Evolutionary conservation across 2,888 invertebrate species (phyloP), one percentile per base, ranked within the genome.

Genomic region (Sipha maydis): DNA sequence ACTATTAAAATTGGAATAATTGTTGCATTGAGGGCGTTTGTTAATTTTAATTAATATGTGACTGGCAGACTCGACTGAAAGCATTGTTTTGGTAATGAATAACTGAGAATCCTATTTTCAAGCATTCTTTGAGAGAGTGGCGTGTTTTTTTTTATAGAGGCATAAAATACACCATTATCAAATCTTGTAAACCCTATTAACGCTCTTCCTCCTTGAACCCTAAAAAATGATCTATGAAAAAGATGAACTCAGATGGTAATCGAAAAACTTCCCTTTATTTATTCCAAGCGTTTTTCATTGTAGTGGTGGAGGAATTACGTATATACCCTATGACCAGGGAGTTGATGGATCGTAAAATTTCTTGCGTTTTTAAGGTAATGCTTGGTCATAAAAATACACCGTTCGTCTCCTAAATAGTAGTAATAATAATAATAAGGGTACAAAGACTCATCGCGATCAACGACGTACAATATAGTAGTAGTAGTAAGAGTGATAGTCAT

Each of bases 281-380:
- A 79, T 73, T 38, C 3, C 83, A 28, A 54, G 21, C 79, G 79
- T 71, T 79, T 75, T 85, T 69, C 78, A 78, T 54, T 78, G 85
- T 48, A 21, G 19, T 4, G 61, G 67, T 17, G 21, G 28, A 71
- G 71, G 48, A 83, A 83, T 82, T 69, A n/a, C 69, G 25, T 61
- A 34, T 54, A 61, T 56, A 38, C 25, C n/a, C 61, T 28, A 76
- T 77, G 41, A 34, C 75, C 34, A 76, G 38, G 71, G 75, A 61
- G 56, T 82, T 80, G 86, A 75, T 80, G 67, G 88, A 82, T 88
- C 88, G 88, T 88, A 88, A 88, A 88, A 88, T 82, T 67, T 88
- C 80, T 61, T n/a, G 88, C 67, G 88, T 56, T 82, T 75, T 88
- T 75, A 67, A 88, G 75, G 88, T 88, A 75, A 67, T 82, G 31